phyloP scores from a whole-genome alignment of 1,140 invertebrate species.

The Drosophila virilis region DNA sequence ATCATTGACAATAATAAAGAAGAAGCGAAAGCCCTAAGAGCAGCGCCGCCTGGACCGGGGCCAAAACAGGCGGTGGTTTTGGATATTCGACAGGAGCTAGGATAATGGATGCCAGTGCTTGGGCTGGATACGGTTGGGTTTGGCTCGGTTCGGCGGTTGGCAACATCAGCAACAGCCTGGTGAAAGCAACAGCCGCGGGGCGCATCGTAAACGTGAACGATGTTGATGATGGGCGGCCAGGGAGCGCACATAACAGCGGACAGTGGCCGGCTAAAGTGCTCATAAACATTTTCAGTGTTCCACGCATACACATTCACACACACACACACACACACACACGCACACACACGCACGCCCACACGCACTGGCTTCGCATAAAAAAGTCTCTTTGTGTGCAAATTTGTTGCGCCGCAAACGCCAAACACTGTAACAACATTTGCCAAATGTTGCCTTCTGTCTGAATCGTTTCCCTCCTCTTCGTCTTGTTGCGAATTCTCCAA shows the following conservation, averaged over 20 bases:
- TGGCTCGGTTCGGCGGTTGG: not conserved
- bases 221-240: conserved; percentile 65
- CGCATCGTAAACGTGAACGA: conserved; percentile 75
- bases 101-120: not conserved
- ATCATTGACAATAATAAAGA: conserved; percentile 78
- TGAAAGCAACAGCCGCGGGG: conserved; percentile 57
- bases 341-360: not conserved
- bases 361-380: conserved; percentile 27
- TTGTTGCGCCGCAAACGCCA: conserved; percentile 46
- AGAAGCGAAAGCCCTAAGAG: conserved; percentile 29
- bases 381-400: conserved; percentile 63
- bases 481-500: conserved; percentile 43
- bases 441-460: conserved; percentile 15
- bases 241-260: conserved; percentile 52
- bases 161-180: conserved; percentile 3
- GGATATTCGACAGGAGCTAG: not conserved
- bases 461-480: not conserved
- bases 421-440: conserved; percentile 54
- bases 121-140: not conserved
- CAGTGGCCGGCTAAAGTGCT: conserved; percentile 63
- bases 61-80: conserved; percentile 14
- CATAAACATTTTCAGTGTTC: conserved; percentile 72
- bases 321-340: conserved; percentile 1
- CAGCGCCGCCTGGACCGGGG: conserved; percentile 24
- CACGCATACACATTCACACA: not conserved